phyloP scores from a whole-genome alignment of 2,888 invertebrate species.

The Metopia argyrocephala region DNA sequence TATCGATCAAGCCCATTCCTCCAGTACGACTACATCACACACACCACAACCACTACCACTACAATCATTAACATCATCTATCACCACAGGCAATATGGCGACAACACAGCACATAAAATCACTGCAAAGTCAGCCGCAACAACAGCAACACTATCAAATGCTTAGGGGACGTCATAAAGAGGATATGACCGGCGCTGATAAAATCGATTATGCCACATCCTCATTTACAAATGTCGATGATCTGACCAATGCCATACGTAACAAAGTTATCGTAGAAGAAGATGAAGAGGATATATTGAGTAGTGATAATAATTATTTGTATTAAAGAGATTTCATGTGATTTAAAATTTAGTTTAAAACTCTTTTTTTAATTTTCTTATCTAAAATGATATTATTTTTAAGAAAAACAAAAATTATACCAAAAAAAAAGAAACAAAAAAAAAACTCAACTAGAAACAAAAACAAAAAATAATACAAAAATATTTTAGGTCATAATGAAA shows the following conservation, averaged over 20 bases:
- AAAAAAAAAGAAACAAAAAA: too few relatives aligned
- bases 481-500: too few relatives aligned
- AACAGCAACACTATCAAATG: slow-evolving; percentile 61
- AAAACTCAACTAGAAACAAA: too few relatives aligned
- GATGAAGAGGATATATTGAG: slow-evolving; percentile 76
- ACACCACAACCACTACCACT: slow-evolving; percentile 12
- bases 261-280: slow-evolving; percentile 74
- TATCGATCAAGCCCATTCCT: slow-evolving; percentile 55
- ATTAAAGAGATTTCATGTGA: slow-evolving; percentile 77
- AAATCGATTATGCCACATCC: slow-evolving; percentile 70
- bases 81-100: slow-evolving; percentile 55
- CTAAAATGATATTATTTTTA: not conserved
- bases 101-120: slow-evolving; percentile 13
- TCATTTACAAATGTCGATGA: slow-evolving; percentile 70
- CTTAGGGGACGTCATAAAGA: slow-evolving; percentile 58
- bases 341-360: not conserved
- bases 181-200: slow-evolving; percentile 61
- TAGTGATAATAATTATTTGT: slow-evolving; percentile 74
- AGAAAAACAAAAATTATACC: too few relatives aligned
- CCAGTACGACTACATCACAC: not conserved
- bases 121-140: slow-evolving; percentile 21
- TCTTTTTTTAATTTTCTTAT: not conserved
- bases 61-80: slow-evolving; percentile 35
- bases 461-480: not conserved
- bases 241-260: slow-evolving; percentile 73